Base-by-base conservation (phyloP, 2,797 vertebrate species). In the Cossypha niveicapilla region DNA sequence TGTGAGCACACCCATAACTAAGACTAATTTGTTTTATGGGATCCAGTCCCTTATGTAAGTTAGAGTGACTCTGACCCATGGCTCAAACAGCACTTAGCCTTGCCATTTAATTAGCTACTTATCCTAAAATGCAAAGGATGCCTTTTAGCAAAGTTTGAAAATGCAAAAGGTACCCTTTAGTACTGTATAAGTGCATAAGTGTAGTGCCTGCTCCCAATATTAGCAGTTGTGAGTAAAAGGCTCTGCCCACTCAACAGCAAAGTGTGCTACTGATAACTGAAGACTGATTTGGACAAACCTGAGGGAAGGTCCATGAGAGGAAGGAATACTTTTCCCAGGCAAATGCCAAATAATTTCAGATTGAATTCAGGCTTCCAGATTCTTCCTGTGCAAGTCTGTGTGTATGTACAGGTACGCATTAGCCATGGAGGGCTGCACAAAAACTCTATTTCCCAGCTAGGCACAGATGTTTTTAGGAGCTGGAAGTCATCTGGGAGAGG, bases 21-120 rank as follows among this genome's bases (percentile, higher is more conserved):
- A 39, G 37, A 77, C 35, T 63, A 39, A 81, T 48, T 35, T 45
- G 18, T 56, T 42, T 58, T 72, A 53, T 17, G 74, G 28, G 34
- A 84, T 54, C 58, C 68, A 61, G 44, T 65, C 45, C 77, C 19
- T 71, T 37, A 16, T 21, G 39, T 77, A 56, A 80, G 45, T 66
- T 61, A 72, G 30, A 67, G 24, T 14, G 53, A 80, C 50, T 54
- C 53, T 79, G 54, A 73, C 5, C 23, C 25, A 1, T 27, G 30
- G 50, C 27, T 48, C 3, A 93, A 89, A 91, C n/a, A 83, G 57
- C 57, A 66, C 42, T 74, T 34, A 74, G 71, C 25, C 42, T 74
- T 77, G 34, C 28, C 41, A 78, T 77, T 94, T 95, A 83, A 94
- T 93, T 80, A 93, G 62, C 35, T 71, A 24, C 39, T 80, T 77